These are phyloP conservation scores for Nilaparvata lugens DNA, from an alignment of 1,140 invertebrate species.

Conservation along the genomic window DNA sequence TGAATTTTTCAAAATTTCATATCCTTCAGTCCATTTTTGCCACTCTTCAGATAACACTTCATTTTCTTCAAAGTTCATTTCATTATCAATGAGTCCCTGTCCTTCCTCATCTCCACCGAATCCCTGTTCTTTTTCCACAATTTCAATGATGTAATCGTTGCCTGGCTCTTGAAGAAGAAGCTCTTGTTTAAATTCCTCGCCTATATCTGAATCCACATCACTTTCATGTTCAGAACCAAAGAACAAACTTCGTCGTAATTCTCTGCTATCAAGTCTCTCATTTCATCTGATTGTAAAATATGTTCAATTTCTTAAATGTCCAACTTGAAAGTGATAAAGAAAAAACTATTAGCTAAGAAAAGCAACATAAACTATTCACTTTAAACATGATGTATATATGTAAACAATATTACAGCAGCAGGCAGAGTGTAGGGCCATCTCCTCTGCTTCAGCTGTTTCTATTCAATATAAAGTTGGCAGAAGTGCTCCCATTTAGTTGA, in stretches of 20 bases:
- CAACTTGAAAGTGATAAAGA: too few relatives aligned
- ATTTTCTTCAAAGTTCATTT: neutral
- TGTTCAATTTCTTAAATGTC: too few relatives aligned
- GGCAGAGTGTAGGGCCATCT: too few relatives aligned
- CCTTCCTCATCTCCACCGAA: neutral
- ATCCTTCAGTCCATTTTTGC: neutral
- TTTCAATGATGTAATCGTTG: too few relatives aligned
- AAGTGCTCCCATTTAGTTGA: too few relatives aligned
- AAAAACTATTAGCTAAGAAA: too few relatives aligned
- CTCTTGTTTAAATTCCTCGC: neutral
- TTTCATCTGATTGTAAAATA: too few relatives aligned
- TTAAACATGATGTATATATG: neutral
- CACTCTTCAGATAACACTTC: neutral
- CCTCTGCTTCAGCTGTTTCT: neutral
- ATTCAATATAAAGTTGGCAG: neutral
- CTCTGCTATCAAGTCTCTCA: too few relatives aligned
- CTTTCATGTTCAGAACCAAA: too few relatives aligned
- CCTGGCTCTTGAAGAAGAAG: too few relatives aligned
- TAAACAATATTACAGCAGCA: neutral
- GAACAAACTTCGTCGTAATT: too few relatives aligned
- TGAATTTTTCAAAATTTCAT: neutral
- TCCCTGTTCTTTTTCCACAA: neutral
- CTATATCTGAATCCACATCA: neutral
- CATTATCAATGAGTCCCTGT: neutral
- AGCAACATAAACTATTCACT: neutral